These are phyloP conservation scores for Nebria ingens DNA, from an alignment of 1,140 invertebrate species.

Conservation along the genomic window DNA sequence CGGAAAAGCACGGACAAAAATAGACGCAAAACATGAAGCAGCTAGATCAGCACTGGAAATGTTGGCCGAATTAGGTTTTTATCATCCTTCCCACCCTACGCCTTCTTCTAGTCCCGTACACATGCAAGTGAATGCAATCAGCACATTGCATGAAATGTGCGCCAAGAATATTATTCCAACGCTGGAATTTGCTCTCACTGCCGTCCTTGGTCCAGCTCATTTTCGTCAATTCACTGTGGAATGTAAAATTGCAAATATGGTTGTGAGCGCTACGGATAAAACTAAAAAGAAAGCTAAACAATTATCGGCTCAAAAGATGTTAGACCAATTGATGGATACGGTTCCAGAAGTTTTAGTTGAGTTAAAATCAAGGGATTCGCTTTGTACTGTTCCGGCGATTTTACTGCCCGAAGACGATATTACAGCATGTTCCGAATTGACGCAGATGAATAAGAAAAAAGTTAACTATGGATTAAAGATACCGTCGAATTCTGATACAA, in stretches of 20 bases:
- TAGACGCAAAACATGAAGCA: constrained; percentile 50
- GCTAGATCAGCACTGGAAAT: constrained; percentile 40
- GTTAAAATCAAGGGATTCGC: neutral
- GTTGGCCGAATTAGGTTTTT: too few relatives aligned
- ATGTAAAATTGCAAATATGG: constrained; percentile 40
- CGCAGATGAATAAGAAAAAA: neutral
- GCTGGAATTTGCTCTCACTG: constrained; percentile 42
- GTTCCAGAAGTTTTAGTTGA: neutral
- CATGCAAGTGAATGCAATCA: constrained; percentile 19
- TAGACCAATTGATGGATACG: constrained; percentile 18
- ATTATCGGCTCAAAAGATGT: constrained; percentile 20
- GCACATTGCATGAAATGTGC: constrained; percentile 33
- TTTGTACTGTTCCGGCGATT: neutral
- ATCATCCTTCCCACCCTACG: neutral
- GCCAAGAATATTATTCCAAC: constrained; percentile 42
- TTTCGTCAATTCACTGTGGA: constrained; percentile 43
- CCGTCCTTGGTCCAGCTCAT: constrained; percentile 47
- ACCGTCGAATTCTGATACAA: too few relatives aligned
- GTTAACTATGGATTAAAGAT: neutral
- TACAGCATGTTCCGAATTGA: neutral
- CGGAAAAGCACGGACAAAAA: constrained; percentile 45
- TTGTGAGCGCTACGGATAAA: constrained; percentile 24
- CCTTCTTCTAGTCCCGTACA: neutral
- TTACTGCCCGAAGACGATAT: neutral
- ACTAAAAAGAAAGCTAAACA: constrained; percentile 29